Evolutionary conservation across 1,140 invertebrate genomes (phyloP).

Genomic region (Littorina saxatilis): DNA sequence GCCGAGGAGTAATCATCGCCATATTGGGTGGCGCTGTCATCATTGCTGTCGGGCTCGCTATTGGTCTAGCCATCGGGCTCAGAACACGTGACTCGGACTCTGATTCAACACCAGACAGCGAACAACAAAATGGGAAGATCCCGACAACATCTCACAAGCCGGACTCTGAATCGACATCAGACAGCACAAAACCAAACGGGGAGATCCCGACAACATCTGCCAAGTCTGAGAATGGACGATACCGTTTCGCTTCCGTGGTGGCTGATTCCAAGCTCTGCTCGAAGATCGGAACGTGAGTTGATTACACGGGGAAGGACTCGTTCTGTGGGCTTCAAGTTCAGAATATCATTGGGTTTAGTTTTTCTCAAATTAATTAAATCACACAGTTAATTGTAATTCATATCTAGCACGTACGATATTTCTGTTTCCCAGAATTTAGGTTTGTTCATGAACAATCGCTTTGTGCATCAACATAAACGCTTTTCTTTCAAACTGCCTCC

Average conservation of each 20-base stretch:
- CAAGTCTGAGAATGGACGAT: slow-evolving; percentile 25
- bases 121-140: not conserved
- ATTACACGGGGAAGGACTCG: too few relatives aligned
- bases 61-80: slow-evolving; percentile 37
- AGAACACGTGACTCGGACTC: slow-evolving; percentile 19
- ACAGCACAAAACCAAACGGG: not conserved
- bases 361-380: too few relatives aligned
- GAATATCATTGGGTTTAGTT: too few relatives aligned
- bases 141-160: too few relatives aligned
- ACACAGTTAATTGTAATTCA: too few relatives aligned
- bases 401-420: too few relatives aligned
- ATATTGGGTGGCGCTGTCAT: slow-evolving; percentile 37
- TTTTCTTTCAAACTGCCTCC: not conserved
- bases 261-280: slow-evolving; percentile 34
- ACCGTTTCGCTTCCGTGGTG: slow-evolving; percentile 28
- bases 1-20: too few relatives aligned
- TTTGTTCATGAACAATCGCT: too few relatives aligned
- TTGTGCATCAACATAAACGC: too few relatives aligned
- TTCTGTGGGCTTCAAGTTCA: too few relatives aligned
- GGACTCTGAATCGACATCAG: too few relatives aligned
- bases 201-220: not conserved
- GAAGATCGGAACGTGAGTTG: slow-evolving; percentile 40
- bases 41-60: slow-evolving; percentile 19
- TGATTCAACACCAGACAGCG: not conserved
- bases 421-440: too few relatives aligned